A percentile compares a stretch with the other conserved stretches of the same genome.
Conservation (phyloP, 2,888 invertebrate species). For the Cybosia mesomella region DNA sequence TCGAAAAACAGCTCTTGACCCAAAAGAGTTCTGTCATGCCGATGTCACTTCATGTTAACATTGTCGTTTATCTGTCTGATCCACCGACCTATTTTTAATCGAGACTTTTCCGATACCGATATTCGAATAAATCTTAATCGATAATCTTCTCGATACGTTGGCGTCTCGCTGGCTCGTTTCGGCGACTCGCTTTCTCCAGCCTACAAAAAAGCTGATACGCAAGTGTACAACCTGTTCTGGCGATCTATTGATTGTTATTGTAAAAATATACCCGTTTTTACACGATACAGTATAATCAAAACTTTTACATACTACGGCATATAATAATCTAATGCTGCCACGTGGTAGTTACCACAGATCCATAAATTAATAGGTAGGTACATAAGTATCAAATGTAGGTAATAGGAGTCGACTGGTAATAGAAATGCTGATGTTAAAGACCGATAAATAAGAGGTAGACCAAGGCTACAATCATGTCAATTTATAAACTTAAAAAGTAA, state of each 20-base stretch:
- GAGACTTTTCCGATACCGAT: slow-evolving; percentile 54
- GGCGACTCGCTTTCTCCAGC: slow-evolving; percentile 71
- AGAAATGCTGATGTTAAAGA: too few species aligned
- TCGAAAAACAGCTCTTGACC: slow-evolving; percentile 20
- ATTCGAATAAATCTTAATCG: slow-evolving; percentile 54
- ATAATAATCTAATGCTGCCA: not conserved
- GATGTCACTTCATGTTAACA: slow-evolving; percentile 30
- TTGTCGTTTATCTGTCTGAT: slow-evolving; percentile 27
- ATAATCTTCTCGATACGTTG: slow-evolving; percentile 50
- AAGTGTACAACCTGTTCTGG: slow-evolving; percentile 59
- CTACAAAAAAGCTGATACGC: slow-evolving; percentile 64
- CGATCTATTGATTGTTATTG: slow-evolving; percentile 62
- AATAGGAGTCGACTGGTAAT: too few species aligned
- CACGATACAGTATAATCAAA: slow-evolving; percentile 16
- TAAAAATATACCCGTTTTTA: slow-evolving; percentile 47
- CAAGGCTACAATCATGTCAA: too few species aligned
- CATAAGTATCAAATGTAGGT: not conserved
- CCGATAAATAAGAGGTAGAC: too few species aligned
- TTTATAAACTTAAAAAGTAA: too few species aligned
- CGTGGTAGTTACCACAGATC: too few species aligned
- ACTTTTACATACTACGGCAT: not conserved
- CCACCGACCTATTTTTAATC: slow-evolving; percentile 42
- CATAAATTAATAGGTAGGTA: not conserved
- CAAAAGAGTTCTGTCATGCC: slow-evolving; percentile 19
- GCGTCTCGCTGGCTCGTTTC: slow-evolving; percentile 52